Evolutionary conservation across 2,113 vertebrate genomes (phyloP).

Genomic region (Zootoca vivipara): DNA sequence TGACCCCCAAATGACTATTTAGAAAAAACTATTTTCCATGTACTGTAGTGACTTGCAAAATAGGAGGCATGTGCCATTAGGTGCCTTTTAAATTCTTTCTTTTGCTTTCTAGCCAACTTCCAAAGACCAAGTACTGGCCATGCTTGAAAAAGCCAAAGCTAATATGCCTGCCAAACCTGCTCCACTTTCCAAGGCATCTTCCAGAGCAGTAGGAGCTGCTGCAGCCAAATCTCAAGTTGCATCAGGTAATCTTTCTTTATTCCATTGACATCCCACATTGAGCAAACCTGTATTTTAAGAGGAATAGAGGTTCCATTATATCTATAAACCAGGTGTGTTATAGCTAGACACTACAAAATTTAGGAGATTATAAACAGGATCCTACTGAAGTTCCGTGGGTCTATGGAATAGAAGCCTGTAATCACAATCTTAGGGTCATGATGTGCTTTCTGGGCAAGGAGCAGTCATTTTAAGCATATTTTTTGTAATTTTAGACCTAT

Average conservation of each 20-base stretch:
- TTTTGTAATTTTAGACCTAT: not conserved
- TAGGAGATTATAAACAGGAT: not conserved
- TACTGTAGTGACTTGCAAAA: not conserved
- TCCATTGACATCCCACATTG: not conserved
- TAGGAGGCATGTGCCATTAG: not conserved
- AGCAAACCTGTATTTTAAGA: not conserved
- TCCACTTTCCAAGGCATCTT: conserved; percentile 75
- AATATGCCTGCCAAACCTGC: conserved; percentile 92
- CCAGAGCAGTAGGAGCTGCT: conserved; percentile 74
- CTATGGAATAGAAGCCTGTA: not conserved
- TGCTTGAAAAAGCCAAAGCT: conserved; percentile 95
- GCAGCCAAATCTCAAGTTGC: conserved; percentile 76
- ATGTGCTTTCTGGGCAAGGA: not conserved
- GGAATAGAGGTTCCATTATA: not conserved
- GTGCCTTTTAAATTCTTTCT: not conserved
- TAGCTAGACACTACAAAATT: not conserved
- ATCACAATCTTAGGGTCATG: not conserved
- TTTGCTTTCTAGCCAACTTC: conserved; percentile 83
- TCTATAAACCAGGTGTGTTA: not conserved
- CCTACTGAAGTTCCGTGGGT: not conserved
- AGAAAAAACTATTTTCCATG: not conserved
- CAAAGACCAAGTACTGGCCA: conserved; percentile 92
- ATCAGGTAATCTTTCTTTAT: conserved; percentile 76
- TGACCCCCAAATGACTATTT: not conserved
- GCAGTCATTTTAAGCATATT: not conserved